Percentiles rank a stretch among this genome's conserved stretches.
phyloP scores from a whole-genome alignment of 2,797 vertebrate genomes.

The Oreochromis mossambicus region DNA sequence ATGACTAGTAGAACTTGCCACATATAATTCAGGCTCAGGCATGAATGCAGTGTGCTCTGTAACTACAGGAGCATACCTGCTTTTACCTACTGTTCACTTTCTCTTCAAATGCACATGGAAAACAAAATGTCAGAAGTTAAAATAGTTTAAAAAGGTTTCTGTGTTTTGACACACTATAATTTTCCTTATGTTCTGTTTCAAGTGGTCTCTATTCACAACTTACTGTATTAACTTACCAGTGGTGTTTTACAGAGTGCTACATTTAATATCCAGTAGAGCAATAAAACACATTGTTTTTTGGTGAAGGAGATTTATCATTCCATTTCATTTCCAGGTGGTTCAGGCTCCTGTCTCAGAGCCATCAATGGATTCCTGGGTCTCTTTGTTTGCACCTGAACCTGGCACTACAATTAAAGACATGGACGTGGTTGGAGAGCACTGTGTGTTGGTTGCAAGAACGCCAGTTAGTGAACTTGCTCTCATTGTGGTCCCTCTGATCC shows the following conservation, averaged over 20 bases:
- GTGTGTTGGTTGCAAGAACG: constrained; percentile 79
- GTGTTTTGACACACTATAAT: neutral
- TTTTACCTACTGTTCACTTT: neutral
- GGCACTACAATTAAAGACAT: constrained; percentile 84
- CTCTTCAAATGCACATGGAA: neutral
- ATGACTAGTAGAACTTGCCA: neutral
- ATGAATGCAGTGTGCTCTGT: neutral
- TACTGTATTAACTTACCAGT: fast-evolving
- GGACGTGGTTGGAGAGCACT: constrained; percentile 86
- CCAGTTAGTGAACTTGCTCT: constrained; percentile 72
- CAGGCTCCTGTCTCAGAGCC: constrained; percentile 75
- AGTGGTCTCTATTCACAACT: neutral
- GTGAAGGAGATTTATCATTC: neutral
- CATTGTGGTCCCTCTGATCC: constrained; percentile 77
- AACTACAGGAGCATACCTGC: neutral
- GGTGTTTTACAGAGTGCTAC: neutral
- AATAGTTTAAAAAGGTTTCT: neutral
- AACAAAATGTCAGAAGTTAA: neutral
- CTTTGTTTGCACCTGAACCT: constrained; percentile 75
- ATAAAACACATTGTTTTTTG: neutral
- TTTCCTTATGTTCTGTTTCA: neutral
- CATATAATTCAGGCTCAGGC: neutral
- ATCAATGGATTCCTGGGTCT: constrained; percentile 80
- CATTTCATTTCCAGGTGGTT: constrained; percentile 75
- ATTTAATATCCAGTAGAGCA: neutral